phyloP scores from a whole-genome alignment of 2,797 vertebrate genomes.

The Epinephelus awoara region DNA sequence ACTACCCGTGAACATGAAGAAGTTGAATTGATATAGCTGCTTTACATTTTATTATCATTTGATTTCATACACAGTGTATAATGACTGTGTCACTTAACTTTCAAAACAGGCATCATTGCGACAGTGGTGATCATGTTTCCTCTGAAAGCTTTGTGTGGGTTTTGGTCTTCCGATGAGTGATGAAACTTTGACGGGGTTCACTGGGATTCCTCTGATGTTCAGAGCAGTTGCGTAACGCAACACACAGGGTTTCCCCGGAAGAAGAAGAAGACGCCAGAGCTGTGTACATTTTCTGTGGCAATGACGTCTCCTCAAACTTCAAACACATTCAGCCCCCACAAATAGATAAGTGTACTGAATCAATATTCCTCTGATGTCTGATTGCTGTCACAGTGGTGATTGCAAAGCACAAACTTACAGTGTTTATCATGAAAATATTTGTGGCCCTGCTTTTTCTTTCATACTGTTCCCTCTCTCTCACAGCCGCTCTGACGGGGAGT shows the following conservation, averaged over 20 bases:
- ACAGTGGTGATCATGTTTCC: not conserved
- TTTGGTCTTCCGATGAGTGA: not conserved
- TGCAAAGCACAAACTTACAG: not conserved
- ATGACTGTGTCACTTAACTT: not conserved
- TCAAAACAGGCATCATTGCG: not conserved
- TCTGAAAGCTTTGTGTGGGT: not conserved
- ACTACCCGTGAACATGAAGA: not conserved
- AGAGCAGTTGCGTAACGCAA: too few species aligned
- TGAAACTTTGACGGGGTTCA: constrained; percentile 1
- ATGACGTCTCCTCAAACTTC: not conserved
- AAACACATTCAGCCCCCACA: not conserved
- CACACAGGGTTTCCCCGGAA: too few species aligned
- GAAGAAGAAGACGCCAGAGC: too few species aligned
- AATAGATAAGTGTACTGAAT: not conserved
- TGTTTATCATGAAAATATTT: not conserved
- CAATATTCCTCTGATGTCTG: not conserved
- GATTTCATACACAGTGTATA: not conserved
- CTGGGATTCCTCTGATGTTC: not conserved
- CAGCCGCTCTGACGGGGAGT: not conserved
- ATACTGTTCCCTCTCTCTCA: not conserved
- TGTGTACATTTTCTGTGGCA: not conserved
- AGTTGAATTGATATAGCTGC: not conserved
- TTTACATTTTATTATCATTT: not conserved
- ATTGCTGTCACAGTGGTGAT: not conserved
- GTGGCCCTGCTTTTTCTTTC: not conserved